These are phyloP conservation scores for Acrossocheilus fasciatus DNA, from an alignment of 2,797 vertebrate genomes.

Conservation along the genomic window DNA sequence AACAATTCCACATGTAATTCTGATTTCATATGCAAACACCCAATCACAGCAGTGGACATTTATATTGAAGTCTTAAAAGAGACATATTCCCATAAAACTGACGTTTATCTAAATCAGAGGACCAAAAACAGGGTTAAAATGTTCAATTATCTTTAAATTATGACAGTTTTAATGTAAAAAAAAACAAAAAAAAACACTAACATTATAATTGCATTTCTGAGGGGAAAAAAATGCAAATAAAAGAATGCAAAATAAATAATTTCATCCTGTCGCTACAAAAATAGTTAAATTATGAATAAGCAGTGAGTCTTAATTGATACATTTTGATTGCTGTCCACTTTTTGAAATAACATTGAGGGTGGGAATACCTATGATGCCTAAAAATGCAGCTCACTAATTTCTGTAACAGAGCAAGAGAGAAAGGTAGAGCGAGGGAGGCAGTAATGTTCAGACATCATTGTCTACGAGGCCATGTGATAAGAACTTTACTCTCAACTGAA, in stretches of 20 bases:
- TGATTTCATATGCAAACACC: neutral
- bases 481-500: constrained; percentile 36
- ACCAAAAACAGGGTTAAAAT: neutral
- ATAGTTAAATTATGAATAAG: neutral
- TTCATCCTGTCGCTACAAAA: neutral
- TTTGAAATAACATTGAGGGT: neutral
- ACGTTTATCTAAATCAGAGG: neutral
- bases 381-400: neutral
- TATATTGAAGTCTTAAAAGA: neutral
- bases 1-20: neutral
- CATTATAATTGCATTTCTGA: neutral
- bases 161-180: no score
- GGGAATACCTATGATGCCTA: neutral
- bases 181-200: no score
- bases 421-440: neutral
- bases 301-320: neutral
- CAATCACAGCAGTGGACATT: neutral
- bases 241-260: neutral
- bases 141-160: neutral
- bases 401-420: constrained; percentile 20
- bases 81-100: neutral
- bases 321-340: neutral
- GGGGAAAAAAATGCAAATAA: no score
- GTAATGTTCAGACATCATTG: constrained; percentile 18
- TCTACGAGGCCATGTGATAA: constrained; percentile 25